Percentiles rank a stretch among this genome's conserved stretches.
phyloP scores from a whole-genome alignment of 2,888 invertebrate genomes.

The Nymphalis c-album region DNA sequence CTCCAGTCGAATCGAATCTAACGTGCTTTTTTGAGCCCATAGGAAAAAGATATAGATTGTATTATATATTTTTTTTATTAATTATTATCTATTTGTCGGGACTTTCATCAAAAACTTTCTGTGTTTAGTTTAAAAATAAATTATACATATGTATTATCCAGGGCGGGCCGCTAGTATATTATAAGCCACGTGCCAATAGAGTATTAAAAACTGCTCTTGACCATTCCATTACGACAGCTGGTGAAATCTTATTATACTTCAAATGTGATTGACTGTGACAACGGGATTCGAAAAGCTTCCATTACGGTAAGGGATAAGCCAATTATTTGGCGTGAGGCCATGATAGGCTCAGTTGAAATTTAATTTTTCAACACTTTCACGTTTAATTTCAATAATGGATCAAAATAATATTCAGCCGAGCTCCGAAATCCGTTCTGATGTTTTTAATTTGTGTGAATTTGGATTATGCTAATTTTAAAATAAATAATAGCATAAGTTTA shows the following conservation, averaged over 20 bases:
- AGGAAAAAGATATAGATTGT: no score
- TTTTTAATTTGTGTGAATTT: not conserved
- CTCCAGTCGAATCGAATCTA: no score
- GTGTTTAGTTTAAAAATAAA: no score
- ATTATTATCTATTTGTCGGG: no score
- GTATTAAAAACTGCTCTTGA: slow-evolving; percentile 2
- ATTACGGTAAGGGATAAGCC: slow-evolving; percentile 48
- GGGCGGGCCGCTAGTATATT: no score
- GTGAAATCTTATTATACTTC: slow-evolving; percentile 22
- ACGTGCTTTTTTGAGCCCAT: no score
- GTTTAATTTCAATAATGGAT: slow-evolving; percentile 43
- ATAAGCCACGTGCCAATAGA: not conserved
- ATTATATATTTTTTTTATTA: no score
- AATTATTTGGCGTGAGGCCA: slow-evolving; percentile 43
- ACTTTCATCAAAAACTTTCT: no score
- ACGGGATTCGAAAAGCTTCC: slow-evolving; percentile 41
- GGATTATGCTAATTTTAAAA: not conserved
- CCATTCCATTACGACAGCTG: not conserved
- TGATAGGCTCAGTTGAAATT: slow-evolving; percentile 46
- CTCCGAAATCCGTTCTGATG: slow-evolving; percentile 8
- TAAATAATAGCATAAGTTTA: not conserved
- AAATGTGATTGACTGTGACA: slow-evolving; percentile 42
- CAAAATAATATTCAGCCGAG: slow-evolving; percentile 37
- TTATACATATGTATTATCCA: no score
- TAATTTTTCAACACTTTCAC: slow-evolving; percentile 48